Conservation (phyloP, 2,113 vertebrate species). For the Probosciger aterrimus region DNA sequence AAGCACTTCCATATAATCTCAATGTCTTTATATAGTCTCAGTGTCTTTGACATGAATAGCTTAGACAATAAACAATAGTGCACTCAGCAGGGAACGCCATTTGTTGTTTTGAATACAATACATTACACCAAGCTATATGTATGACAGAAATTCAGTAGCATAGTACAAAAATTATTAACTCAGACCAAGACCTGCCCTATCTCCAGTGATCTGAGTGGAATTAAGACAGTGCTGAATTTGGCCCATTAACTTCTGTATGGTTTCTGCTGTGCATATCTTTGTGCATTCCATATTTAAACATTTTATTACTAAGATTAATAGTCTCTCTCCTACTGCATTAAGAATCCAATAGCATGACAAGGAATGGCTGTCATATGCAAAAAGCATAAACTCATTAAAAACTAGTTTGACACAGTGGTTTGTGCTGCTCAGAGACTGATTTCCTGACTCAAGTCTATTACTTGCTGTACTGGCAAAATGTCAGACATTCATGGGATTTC, state of each 20-base stretch:
- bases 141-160: neutral
- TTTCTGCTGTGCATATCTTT: neutral
- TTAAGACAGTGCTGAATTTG: neutral
- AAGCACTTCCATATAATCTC: neutral
- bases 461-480: neutral
- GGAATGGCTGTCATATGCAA: neutral
- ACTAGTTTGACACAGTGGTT: neutral
- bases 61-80: neutral
- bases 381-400: neutral
- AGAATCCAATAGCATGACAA: neutral
- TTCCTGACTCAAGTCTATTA: neutral
- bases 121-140: neutral
- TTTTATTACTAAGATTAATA: conserved; percentile 47
- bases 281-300: neutral
- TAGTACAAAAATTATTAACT: conserved; percentile 4
- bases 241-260: conserved; percentile 13
- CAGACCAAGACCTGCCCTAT: neutral
- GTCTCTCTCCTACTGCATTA: neutral
- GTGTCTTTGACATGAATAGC: neutral
- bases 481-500: neutral
- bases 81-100: neutral
- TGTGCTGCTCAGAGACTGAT: neutral
- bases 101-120: neutral
- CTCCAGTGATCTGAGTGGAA: neutral
- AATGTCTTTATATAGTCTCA: neutral